Evolutionary conservation across 2,888 invertebrate species (phyloP).

Genomic region (Seira musarum): DNA sequence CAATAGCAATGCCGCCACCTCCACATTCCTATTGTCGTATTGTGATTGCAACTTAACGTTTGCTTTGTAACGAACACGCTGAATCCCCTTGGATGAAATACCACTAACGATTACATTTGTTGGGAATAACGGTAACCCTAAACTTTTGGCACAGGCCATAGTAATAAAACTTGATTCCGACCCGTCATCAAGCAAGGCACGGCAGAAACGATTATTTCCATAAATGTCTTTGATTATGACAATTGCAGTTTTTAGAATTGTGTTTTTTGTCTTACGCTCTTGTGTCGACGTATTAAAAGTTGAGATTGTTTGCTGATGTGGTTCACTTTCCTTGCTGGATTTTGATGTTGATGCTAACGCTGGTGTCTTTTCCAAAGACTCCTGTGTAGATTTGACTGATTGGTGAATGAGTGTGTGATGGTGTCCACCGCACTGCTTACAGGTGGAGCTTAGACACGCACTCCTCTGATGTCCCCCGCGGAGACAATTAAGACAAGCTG

Average conservation of each 20-base stretch:
- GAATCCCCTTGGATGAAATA: not conserved
- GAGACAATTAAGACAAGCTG: slow-evolving; percentile 44
- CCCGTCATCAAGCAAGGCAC: slow-evolving; percentile 43
- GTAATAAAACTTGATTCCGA: slow-evolving; percentile 24
- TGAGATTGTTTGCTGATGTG: no score
- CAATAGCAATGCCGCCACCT: slow-evolving; percentile 25
- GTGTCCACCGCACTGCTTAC: slow-evolving; percentile 8
- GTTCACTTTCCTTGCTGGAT: not conserved
- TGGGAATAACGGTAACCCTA: not conserved
- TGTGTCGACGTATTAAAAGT: not conserved
- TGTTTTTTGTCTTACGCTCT: not conserved
- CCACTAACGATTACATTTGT: not conserved
- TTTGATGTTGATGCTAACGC: not conserved
- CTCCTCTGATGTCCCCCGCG: slow-evolving; percentile 16
- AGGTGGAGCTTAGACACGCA: slow-evolving; percentile 9
- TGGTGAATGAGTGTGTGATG: slow-evolving; percentile 35
- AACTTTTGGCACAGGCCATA: not conserved
- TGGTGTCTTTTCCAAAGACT: not conserved
- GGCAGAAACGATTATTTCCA: not conserved
- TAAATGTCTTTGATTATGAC: slow-evolving; percentile 8
- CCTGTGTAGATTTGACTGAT: not conserved
- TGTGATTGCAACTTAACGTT: not conserved
- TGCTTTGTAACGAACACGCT: not conserved
- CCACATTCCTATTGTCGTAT: not conserved
- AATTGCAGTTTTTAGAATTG: slow-evolving; percentile 37